Conservation (phyloP, 2,888 invertebrate genomes). For the Platycheirus albimanus region DNA sequence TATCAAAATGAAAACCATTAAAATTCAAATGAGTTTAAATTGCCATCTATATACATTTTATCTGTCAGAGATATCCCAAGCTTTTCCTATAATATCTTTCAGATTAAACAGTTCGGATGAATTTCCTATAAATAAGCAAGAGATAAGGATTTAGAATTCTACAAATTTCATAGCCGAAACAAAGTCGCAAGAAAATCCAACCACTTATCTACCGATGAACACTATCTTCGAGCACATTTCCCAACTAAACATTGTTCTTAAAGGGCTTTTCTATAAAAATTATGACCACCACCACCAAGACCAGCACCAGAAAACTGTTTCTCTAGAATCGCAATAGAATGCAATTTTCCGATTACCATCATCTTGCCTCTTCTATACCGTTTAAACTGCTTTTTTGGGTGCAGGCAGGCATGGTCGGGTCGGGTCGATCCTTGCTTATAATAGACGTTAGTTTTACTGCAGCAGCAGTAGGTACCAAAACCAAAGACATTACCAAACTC, state of each 20-base stretch:
- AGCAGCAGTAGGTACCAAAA: conserved; percentile 11
- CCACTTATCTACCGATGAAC: conserved; percentile 37
- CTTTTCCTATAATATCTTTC: conserved; percentile 12
- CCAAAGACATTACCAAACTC: background rate
- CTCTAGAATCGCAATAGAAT: conserved; percentile 42
- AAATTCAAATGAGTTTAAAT: conserved; percentile 19
- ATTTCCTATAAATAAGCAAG: conserved; percentile 13
- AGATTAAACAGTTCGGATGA: conserved; percentile 14
- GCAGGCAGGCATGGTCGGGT: background rate
- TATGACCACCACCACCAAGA: conserved; percentile 54
- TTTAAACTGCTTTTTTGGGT: conserved; percentile 21
- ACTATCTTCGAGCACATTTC: conserved; percentile 39
- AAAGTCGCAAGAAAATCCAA: conserved; percentile 50
- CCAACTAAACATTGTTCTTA: conserved; percentile 26
- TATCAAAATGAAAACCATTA: no score
- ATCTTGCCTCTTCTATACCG: background rate
- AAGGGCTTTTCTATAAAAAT: conserved; percentile 55
- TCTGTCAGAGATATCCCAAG: conserved; percentile 6
- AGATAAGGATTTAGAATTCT: conserved; percentile 38
- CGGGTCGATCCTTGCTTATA: no score
- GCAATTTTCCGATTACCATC: conserved; percentile 68
- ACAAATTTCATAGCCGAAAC: conserved; percentile 54
- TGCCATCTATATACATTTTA: conserved; percentile 1
- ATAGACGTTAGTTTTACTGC: conserved; percentile 10
- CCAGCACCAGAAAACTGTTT: conserved; percentile 24